A percentile compares a stretch with the other conserved stretches of the same genome.
Conservation (phyloP, 2,888 invertebrate species). For the Agrotis puta region DNA sequence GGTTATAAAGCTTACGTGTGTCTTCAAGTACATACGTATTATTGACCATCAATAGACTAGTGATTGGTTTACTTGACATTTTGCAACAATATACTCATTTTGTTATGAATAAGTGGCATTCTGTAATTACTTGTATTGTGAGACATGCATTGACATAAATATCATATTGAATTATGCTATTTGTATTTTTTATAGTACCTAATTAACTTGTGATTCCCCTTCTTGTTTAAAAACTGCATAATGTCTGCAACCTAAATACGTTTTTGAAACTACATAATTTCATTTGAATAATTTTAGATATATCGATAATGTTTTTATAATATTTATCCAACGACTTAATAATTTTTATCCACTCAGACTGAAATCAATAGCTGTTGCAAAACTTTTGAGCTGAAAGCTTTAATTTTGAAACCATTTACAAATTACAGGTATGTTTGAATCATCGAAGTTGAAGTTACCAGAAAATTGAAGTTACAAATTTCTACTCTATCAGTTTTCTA, state of each 20-base stretch:
- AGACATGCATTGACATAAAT: not conserved
- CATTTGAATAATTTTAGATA: constrained; percentile 7
- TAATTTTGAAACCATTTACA: too few relatives aligned
- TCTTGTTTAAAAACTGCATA: constrained; percentile 4
- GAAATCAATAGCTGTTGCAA: too few relatives aligned
- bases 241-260: not conserved
- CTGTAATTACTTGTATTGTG: constrained; percentile 8
- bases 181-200: not conserved
- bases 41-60: constrained; percentile 16
- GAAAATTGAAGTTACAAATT: too few relatives aligned
- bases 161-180: not conserved
- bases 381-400: not conserved
- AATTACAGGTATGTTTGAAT: too few relatives aligned
- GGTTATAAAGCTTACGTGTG: constrained; percentile 7
- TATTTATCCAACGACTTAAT: constrained; percentile 7
- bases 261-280: constrained; percentile 13
- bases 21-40: not conserved
- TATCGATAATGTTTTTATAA: constrained; percentile 1
- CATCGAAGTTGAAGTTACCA: too few relatives aligned
- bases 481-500: too few relatives aligned
- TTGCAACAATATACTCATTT: constrained; percentile 15
- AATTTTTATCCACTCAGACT: not conserved
- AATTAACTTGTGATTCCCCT: not conserved
- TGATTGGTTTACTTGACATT: constrained; percentile 10
- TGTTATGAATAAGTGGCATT: constrained; percentile 3